Percentiles rank a stretch among this genome's conserved stretches.
phyloP scores from a whole-genome alignment of 2,888 invertebrate species.

The Congeria kusceri region DNA sequence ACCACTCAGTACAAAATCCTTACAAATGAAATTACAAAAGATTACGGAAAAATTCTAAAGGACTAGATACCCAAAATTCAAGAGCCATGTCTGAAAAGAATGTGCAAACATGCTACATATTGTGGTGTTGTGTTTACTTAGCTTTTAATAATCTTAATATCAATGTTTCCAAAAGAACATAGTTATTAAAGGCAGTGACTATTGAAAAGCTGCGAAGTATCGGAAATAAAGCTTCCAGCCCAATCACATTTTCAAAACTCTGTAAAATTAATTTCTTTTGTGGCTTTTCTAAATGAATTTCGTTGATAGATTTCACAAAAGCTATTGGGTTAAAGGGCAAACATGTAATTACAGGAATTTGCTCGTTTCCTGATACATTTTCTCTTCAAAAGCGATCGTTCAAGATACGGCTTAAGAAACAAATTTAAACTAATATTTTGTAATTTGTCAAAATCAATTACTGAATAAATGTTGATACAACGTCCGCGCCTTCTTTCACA shows the following conservation, averaged over 20 bases:
- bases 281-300: constrained; percentile 24
- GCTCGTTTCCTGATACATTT: constrained; percentile 37
- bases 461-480: constrained; percentile 44
- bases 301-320: constrained; percentile 33
- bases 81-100: neutral
- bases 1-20: constrained; percentile 22
- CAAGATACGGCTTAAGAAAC: constrained; percentile 19
- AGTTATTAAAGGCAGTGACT: constrained; percentile 17
- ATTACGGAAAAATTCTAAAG: constrained; percentile 6
- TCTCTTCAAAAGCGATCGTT: constrained; percentile 25
- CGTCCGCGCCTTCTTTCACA: constrained; percentile 26
- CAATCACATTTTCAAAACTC: constrained; percentile 50
- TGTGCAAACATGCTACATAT: constrained; percentile 34
- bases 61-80: constrained; percentile 31
- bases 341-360: constrained; percentile 46
- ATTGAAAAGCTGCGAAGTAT: constrained; percentile 16
- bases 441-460: constrained; percentile 61
- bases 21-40: constrained; percentile 16
- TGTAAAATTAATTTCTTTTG: constrained; percentile 50
- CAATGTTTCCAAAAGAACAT: constrained; percentile 19
- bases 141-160: constrained; percentile 38
- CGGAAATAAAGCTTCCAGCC: constrained; percentile 40
- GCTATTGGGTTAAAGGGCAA: constrained; percentile 41
- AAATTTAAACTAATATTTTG: constrained; percentile 57
- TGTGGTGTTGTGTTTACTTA: constrained; percentile 38